phyloP scores from a whole-genome alignment of 2,113 vertebrate species.

The Sceloporus tristichus region DNA sequence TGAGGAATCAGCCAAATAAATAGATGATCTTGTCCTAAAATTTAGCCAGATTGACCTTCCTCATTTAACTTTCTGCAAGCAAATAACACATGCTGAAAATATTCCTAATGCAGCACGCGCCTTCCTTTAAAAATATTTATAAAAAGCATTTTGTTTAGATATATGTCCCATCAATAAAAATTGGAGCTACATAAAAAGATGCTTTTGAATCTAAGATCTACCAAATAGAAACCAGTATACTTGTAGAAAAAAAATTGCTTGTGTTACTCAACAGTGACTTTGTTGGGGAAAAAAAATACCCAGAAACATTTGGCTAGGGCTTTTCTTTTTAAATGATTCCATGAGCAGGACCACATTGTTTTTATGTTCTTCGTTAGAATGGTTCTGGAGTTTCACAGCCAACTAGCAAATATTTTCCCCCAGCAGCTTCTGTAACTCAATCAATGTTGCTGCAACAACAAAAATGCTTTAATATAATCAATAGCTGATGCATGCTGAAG shows the following conservation, averaged over 20 bases:
- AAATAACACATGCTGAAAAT: background rate
- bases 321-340: background rate
- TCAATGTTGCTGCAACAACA: constrained; percentile 14
- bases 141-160: background rate
- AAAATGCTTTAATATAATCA: background rate
- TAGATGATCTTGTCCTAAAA: background rate
- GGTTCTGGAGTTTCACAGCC: background rate
- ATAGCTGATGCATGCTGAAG: constrained; percentile 1
- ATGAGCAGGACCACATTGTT: background rate
- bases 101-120: too few relatives aligned
- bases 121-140: background rate
- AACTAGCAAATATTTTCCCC: background rate
- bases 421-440: constrained; percentile 1
- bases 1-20: background rate
- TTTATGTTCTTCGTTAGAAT: background rate
- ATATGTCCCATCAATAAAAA: background rate
- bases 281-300: too few relatives aligned
- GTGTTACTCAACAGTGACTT: background rate
- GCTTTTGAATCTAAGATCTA: background rate
- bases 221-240: background rate
- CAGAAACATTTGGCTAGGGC: background rate
- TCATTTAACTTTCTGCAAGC: background rate
- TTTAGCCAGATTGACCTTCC: background rate
- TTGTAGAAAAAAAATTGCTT: background rate
- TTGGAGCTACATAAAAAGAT: background rate